Evolutionary conservation across 92 coral and sea anemone species (phyloP).

Genomic region (Epizoanthus illoricatus): DNA sequence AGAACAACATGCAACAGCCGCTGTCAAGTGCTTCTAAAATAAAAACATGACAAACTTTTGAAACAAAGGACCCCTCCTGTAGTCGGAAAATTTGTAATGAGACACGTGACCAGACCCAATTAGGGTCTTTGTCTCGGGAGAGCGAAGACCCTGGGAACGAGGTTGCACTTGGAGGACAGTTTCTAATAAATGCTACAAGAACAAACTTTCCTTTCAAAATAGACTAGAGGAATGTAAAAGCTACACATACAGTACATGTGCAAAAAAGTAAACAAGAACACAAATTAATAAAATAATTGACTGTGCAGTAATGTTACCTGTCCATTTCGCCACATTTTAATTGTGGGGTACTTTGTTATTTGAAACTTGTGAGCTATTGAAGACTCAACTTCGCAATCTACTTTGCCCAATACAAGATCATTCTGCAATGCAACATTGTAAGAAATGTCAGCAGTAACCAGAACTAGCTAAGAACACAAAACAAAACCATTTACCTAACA

Average conservation of each 20-base stretch:
- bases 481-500: neutral
- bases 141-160: no score
- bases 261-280: neutral
- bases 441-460: no score
- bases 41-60: no score
- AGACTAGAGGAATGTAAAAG: neutral
- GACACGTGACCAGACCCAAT: no score
- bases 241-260: neutral
- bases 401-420: slow-evolving; percentile 82
- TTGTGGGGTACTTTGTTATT: slow-evolving; percentile 89
- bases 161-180: neutral
- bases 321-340: slow-evolving; percentile 90
- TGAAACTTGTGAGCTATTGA: slow-evolving; percentile 73
- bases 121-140: no score
- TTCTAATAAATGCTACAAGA: no score
- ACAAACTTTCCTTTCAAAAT: no score
- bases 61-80: no score
- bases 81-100: no score
- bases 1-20: no score
- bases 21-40: no score
- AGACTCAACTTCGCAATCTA: slow-evolving; percentile 88
- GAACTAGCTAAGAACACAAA: neutral
- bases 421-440: slow-evolving; percentile 41
- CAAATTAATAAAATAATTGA: neutral
- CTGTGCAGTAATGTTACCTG: slow-evolving; percentile 57